A percentile compares a stretch with the other conserved stretches of the same genome.
phyloP scores from a whole-genome alignment of 2,797 vertebrate species.

The Antennarius maculatus region DNA sequence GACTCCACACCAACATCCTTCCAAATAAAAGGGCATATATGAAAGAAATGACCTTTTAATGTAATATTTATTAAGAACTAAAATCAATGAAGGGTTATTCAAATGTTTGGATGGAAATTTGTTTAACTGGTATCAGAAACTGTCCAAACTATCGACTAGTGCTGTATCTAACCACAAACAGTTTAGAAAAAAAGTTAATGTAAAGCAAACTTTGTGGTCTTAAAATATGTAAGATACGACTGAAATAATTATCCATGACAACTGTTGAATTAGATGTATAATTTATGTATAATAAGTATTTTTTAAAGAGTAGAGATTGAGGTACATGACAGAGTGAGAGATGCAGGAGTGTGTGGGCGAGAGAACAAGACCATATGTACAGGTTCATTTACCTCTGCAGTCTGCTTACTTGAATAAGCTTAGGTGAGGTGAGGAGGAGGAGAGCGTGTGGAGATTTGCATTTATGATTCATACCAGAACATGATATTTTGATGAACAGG shows the following conservation, averaged over 20 bases:
- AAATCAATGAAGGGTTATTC: not conserved
- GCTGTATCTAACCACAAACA: too few species aligned
- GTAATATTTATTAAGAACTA: not conserved
- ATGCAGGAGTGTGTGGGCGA: conserved; percentile 55
- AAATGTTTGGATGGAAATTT: too few species aligned
- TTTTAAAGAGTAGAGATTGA: not conserved
- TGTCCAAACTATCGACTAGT: too few species aligned
- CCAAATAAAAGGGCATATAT: conserved; percentile 13
- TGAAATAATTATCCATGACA: conserved; percentile 7
- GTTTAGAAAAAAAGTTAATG: not conserved
- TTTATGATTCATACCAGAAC: conserved; percentile 61
- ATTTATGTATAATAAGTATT: not conserved
- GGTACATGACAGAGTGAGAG: conserved; percentile 13
- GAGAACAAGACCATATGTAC: conserved; percentile 58
- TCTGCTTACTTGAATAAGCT: conserved; percentile 61
- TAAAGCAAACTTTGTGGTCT: conserved; percentile 3
- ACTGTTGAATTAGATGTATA: conserved; percentile 26
- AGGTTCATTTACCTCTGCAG: conserved; percentile 51
- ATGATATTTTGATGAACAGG: conserved; percentile 38
- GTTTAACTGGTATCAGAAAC: too few species aligned
- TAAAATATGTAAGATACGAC: not conserved
- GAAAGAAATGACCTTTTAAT: not conserved
- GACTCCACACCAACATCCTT: conserved; percentile 11
- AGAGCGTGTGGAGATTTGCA: conserved; percentile 35
- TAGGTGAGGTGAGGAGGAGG: conserved; percentile 42